Conservation (phyloP, 2,113 vertebrate species). For the Urocynchramus pylzowi region DNA sequence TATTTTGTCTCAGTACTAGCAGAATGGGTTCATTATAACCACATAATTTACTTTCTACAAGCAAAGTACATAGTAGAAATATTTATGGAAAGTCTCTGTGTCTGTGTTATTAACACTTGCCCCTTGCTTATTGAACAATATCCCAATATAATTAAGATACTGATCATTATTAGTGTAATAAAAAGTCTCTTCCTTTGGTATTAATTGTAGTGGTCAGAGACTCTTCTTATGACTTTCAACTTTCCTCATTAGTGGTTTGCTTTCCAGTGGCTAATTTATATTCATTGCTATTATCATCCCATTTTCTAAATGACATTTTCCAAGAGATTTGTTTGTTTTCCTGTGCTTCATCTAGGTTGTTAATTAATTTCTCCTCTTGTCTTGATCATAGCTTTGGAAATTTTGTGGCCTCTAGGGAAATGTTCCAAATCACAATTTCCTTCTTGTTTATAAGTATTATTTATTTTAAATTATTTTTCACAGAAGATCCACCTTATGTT, state of each 20-base stretch:
- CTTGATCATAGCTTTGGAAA: not conserved
- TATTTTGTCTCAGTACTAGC: not conserved
- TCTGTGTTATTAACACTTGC: not conserved
- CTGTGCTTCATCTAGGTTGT: not conserved
- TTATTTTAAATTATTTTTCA: not conserved
- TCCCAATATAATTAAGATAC: not conserved
- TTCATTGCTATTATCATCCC: not conserved
- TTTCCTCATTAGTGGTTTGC: not conserved
- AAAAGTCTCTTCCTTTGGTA: not conserved
- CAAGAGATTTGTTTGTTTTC: conserved; percentile 9
- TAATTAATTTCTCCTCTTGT: not conserved
- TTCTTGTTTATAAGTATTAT: not conserved
- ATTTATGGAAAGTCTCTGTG: not conserved
- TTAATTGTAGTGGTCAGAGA: not conserved
- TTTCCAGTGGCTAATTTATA: not conserved
- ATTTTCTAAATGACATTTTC: conserved; percentile 15
- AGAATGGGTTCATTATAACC: not conserved
- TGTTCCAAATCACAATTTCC: not conserved
- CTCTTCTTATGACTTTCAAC: not conserved
- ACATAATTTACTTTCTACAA: not conserved
- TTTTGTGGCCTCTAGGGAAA: not conserved
- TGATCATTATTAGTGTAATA: not conserved
- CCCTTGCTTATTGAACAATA: not conserved
- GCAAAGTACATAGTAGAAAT: not conserved
- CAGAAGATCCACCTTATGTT: not conserved